A percentile compares a stretch with the other conserved stretches of the same genome.
phyloP scores from a whole-genome alignment of 2,797 vertebrate species.

The Alectoris magna region DNA sequence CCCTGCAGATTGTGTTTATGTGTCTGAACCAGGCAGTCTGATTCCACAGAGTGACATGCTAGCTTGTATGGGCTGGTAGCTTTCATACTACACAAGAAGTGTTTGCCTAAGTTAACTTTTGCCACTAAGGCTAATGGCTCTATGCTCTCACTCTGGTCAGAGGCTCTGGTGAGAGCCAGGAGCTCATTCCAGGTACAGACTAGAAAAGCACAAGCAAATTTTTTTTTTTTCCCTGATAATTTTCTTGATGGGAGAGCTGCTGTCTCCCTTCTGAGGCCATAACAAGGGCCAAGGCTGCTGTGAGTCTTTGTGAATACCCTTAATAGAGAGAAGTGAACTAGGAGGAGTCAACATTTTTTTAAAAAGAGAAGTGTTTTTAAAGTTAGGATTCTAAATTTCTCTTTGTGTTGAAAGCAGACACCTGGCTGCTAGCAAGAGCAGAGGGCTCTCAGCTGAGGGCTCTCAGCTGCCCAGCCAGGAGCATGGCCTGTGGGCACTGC shows the following conservation, averaged over 20 bases:
- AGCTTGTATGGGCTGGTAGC: neutral
- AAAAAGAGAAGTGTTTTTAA: neutral
- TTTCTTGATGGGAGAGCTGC: neutral
- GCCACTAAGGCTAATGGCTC: neutral
- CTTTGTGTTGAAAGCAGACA: neutral
- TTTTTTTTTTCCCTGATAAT: neutral
- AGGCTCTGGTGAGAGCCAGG: neutral
- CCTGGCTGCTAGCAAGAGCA: neutral
- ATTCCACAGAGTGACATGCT: neutral
- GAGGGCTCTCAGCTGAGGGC: neutral
- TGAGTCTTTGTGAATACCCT: neutral
- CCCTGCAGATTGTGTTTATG: rapidly evolving
- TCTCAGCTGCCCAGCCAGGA: neutral
- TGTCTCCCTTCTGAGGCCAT: neutral
- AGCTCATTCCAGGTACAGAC: rapidly evolving
- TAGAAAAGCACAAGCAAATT: neutral
- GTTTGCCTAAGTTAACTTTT: neutral
- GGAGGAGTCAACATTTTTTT: neutral
- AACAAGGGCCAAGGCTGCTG: neutral
- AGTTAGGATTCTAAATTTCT: neutral
- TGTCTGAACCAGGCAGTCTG: neutral
- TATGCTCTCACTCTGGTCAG: neutral
- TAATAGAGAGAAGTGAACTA: neutral
- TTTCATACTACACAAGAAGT: neutral
- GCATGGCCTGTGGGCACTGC: neutral